Evolutionary conservation across 2,797 vertebrate species (phyloP), one percentile per base, ranked within the genome.

Genomic region (Chaenodraco wilsoni): DNA sequence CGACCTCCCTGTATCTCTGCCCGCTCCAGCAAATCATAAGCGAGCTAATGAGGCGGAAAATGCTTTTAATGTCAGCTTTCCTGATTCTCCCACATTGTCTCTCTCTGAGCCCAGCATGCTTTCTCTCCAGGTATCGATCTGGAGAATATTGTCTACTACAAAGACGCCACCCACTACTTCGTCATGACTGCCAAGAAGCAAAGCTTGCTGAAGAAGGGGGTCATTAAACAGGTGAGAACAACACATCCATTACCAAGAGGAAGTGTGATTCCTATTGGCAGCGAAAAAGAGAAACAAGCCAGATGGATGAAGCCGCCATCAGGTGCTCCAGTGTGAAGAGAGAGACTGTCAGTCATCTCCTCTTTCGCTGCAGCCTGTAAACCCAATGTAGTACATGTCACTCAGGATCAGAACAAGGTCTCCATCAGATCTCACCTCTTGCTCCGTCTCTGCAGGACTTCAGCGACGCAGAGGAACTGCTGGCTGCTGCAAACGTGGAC

Each of bases 161-260:
- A 97, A 92, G 97, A 98, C 0, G 96, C 97, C 78, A 99, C 97
- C 40, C 97, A 99, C 91, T 99, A 99, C 82, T 99, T 99, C 15
- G 98, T 99, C 85, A 99, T 99, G 98, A 99, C 98, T 21, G 98
- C 98, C 91, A 99, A 97, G 91, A 99, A 98, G 87, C 95, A 96
- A 68, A 98, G 97, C 78, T 89, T 99, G 84, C 88, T 99, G 69
- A 94, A 94, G 62, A 96, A 94, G 45, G 97, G 97, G 1, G 98
- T 98, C 81, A 96, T 98, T 83, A 95, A 94, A 56, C 93, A 97
- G 95, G 98, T 98, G 90, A 86, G 87, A 72, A 31, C 57, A 78
- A 65, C 79, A 64, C 76, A 72, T 79, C 81, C 52, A 74, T 88
- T 80, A 82, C 46, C 2, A 17, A 15, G 44, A 64, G 64, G 68